These are phyloP conservation scores for Actinia equina DNA, from an alignment of 64 coral and sea anemone species.

Conservation along the genomic window DNA sequence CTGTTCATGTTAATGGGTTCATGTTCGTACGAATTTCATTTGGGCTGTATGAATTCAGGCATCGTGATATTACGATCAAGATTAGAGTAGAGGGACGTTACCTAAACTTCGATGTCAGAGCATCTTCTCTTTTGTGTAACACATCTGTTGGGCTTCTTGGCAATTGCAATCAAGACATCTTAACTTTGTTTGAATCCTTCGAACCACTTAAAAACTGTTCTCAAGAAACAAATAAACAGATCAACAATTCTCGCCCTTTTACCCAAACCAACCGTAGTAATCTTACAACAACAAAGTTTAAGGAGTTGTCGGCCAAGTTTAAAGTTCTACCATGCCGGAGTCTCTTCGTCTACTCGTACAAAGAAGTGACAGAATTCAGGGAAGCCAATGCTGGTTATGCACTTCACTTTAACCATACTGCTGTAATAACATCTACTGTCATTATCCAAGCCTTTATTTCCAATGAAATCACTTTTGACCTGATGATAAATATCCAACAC, in stretches of 20 bases:
- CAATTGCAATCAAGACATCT: constrained; percentile 57
- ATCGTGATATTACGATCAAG: constrained; percentile 40
- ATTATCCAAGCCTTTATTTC: constrained; percentile 57
- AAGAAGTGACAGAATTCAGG: constrained; percentile 73
- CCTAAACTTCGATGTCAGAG: constrained; percentile 45
- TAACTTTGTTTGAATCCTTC: constrained; percentile 61
- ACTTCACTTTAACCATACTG: constrained; percentile 78
- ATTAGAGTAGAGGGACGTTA: constrained; percentile 82
- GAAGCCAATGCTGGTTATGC: constrained; percentile 81
- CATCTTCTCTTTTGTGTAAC: constrained; percentile 51
- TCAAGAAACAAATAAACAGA: constrained; percentile 15
- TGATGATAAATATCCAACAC: constrained; percentile 77
- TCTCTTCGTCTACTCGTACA: constrained; percentile 75
- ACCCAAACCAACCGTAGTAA: not conserved
- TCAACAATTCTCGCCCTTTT: not conserved
- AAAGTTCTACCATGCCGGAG: constrained; percentile 67
- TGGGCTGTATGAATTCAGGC: constrained; percentile 63
- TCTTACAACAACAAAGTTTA: not conserved
- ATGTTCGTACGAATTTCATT: constrained; percentile 39
- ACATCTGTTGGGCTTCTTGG: constrained; percentile 69
- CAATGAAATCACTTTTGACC: constrained; percentile 83
- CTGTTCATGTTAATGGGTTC: constrained; percentile 57
- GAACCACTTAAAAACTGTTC: constrained; percentile 70
- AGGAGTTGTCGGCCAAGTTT: constrained; percentile 32
- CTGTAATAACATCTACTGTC: constrained; percentile 48